Evolutionary conservation across 2,113 vertebrate species (phyloP), one percentile per base, ranked within the genome.

Genomic region (Salvelinus namaycush): DNA sequence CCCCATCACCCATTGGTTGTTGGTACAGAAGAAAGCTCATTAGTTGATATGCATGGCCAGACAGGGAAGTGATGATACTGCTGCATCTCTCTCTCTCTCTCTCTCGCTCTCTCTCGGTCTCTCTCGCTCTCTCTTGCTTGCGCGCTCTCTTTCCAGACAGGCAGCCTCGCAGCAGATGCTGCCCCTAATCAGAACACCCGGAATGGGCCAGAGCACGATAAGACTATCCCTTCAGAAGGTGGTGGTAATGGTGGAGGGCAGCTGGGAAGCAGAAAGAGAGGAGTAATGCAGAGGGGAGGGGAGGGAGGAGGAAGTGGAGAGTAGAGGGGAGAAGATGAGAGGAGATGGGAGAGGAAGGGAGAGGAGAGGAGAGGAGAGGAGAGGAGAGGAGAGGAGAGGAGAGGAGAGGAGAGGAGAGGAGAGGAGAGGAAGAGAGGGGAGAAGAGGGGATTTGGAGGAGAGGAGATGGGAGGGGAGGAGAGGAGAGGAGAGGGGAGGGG

Each of bases 401-500:
- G 5, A 34, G 5, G 29, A 0, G 29, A 34, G 5, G 5, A 0
- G 5, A 34, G 1, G 31, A 1, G 5, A 6, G 31, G 6, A 34
- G 31, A 34, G 1, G 6, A 1, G 5, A 7, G 6, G 1, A 5
- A 5, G 5, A 7, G 31, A 34, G 31, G 5, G 0, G 34, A 31
- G 29, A 4, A 2, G 0, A 2, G 29, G 7, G 6, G 1, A 5
- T n/a, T n/a, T n/a, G n/a, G n/a, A n/a, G 6, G 1, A 5, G 5
- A 5, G 5, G 1, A 5, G 5, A 7, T 5, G 6, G 1, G 31
- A 34, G 31, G 5, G 0, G 34, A 31, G 29, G 2, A 2, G 0
- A 2, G 29, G 7, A 0, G 3, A 3, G 34, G 3, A 1, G 0
- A 3, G 34, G 6, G 6, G 3, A 3, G 34, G 6, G 6, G 3